phyloP scores from a whole-genome alignment of 1,140 invertebrate genomes.

The Drosophila bocki region DNA sequence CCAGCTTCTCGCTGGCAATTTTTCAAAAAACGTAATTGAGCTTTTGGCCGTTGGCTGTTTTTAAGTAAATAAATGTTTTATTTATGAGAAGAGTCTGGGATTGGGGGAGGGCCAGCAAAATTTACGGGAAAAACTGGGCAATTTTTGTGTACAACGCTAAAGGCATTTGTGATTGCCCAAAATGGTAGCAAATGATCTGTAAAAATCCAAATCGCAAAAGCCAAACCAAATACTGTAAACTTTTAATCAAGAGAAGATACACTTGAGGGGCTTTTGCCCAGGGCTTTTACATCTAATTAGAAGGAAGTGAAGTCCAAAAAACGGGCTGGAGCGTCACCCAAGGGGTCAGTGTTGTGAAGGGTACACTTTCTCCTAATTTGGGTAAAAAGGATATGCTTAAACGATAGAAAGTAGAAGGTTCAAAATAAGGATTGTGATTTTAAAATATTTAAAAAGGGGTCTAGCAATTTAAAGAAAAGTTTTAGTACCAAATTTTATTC shows the following conservation, averaged over 20 bases:
- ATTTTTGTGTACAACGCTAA: constrained; percentile 2
- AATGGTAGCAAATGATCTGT: constrained; percentile 74
- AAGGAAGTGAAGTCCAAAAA: constrained; percentile 19
- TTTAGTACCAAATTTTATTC: too few species aligned
- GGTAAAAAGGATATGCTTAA: neutral
- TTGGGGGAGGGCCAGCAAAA: neutral
- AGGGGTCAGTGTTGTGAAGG: neutral
- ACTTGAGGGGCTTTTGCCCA: constrained; percentile 41
- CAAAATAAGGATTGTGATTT: too few species aligned
- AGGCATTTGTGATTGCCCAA: constrained; percentile 42
- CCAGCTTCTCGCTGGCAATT: constrained; percentile 46
- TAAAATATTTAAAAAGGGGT: too few species aligned
- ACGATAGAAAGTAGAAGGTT: too few species aligned
- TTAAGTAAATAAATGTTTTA: constrained; percentile 79
- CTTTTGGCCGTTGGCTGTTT: constrained; percentile 68
- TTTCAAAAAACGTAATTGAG: constrained; percentile 76
- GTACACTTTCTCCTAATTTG: neutral
- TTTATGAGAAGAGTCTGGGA: constrained; percentile 57
- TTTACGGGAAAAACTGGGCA: neutral
- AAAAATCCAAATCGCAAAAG: constrained; percentile 53
- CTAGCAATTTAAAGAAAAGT: too few species aligned
- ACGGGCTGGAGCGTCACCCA: neutral
- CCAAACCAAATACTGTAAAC: constrained; percentile 60
- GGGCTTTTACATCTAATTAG: constrained; percentile 73
- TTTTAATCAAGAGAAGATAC: constrained; percentile 70